Conservation (phyloP, 2,797 vertebrate genomes). For the Macroramphosus scolopax region DNA sequence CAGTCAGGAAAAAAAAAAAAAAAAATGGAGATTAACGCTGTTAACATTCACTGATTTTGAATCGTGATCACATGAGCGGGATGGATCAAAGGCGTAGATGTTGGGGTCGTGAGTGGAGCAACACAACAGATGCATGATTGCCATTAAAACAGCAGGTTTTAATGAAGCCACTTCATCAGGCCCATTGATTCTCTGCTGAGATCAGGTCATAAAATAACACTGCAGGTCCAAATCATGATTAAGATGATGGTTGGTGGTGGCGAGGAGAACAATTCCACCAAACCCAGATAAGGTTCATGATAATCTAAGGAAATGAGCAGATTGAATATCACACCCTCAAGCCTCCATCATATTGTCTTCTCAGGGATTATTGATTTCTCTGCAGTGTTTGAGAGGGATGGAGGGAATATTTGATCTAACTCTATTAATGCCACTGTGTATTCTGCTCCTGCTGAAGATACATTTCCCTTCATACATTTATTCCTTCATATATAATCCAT, state of each 20-base stretch:
- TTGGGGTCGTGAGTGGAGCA: conserved; percentile 28
- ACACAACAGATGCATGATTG: conserved; percentile 52
- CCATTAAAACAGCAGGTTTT: conserved; percentile 46
- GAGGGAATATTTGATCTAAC: conserved; percentile 23
- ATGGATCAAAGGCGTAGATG: background rate
- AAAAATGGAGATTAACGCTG: no score
- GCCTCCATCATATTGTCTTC: conserved; percentile 38
- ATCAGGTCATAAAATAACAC: conserved; percentile 37
- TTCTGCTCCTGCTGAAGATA: background rate
- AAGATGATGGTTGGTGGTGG: conserved; percentile 37
- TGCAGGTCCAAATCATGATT: conserved; percentile 51
- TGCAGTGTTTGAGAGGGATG: conserved; percentile 12
- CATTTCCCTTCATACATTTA: background rate
- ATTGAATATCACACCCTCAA: conserved; percentile 39
- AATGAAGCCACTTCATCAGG: conserved; percentile 34
- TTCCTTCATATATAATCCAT: background rate
- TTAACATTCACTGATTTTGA: no score
- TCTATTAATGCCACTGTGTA: background rate
- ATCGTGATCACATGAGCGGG: background rate
- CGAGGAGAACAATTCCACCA: conserved; percentile 18
- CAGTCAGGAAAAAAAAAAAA: no score
- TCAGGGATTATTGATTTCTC: conserved; percentile 31
- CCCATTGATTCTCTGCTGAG: conserved; percentile 26
- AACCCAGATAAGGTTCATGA: no score
- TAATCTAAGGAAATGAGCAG: conserved; percentile 33